Evolutionary conservation across 2,113 vertebrate genomes (phyloP).

Genomic region (Actinemys pallida): DNA sequence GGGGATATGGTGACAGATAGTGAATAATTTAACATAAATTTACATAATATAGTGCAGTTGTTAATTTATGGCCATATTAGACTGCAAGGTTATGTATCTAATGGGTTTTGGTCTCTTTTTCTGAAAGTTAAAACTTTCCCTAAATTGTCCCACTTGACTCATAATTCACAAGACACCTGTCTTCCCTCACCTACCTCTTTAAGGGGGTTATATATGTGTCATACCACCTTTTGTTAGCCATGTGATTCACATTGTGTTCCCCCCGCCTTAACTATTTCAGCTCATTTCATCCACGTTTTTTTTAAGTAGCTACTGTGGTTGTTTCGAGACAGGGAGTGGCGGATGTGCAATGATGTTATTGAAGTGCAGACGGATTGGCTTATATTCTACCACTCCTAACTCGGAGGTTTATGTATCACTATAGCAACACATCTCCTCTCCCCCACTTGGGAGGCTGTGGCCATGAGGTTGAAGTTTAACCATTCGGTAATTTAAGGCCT

Average conservation of each 20-base stretch:
- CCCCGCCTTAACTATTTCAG: neutral
- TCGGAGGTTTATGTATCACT: fast-evolving
- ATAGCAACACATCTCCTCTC: neutral
- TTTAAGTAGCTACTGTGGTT: neutral
- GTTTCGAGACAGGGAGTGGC: neutral
- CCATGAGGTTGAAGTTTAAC: neutral
- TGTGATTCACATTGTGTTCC: slow-evolving; percentile 26
- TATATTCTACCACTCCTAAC: neutral
- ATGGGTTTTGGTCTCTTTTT: slow-evolving; percentile 69
- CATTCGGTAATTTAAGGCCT: neutral
- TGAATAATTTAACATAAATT: slow-evolving; percentile 86
- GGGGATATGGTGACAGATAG: slow-evolving; percentile 77
- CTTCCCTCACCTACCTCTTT: neutral
- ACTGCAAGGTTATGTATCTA: slow-evolving; percentile 78
- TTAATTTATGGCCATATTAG: slow-evolving; percentile 82
- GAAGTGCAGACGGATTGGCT: neutral
- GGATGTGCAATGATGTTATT: neutral
- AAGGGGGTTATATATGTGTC: neutral
- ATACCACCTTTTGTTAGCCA: slow-evolving; percentile 18
- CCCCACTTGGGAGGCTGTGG: neutral
- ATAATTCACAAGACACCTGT: slow-evolving; percentile 63
- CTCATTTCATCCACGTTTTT: neutral
- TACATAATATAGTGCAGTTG: slow-evolving; percentile 82
- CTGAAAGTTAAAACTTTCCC: slow-evolving; percentile 64
- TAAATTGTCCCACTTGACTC: slow-evolving; percentile 67